These are phyloP conservation scores for Ophiodon elongatus DNA, from an alignment of 2,113 vertebrate genomes.

Conservation along the genomic window DNA sequence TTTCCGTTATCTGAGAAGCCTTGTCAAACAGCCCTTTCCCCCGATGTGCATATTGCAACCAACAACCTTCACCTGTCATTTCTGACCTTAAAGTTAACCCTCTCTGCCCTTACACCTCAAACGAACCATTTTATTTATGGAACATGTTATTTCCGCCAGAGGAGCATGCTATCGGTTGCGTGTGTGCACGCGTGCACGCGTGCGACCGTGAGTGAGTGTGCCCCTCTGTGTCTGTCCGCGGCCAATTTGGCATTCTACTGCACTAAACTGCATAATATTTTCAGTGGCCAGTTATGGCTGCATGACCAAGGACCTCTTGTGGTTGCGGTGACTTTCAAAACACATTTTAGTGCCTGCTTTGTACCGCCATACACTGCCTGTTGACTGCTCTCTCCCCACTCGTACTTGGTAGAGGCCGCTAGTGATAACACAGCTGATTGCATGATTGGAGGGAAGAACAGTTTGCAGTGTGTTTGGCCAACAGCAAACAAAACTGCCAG, in stretches of 20 bases:
- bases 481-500: neutral
- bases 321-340: no score
- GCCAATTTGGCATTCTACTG: no score
- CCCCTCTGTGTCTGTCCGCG: neutral
- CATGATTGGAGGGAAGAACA: no score
- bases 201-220: no score
- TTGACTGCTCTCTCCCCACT: no score
- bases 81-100: neutral
- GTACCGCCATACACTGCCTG: no score
- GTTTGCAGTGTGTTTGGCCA: neutral
- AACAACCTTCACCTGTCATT: neutral
- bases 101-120: constrained; percentile 7
- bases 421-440: neutral
- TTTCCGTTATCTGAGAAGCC: neutral
- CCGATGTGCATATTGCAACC: neutral
- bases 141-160: neutral
- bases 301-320: no score
- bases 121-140: neutral
- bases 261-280: neutral
- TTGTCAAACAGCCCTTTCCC: neutral
- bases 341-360: no score
- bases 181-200: no score
- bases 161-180: neutral
- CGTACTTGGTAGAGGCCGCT: no score
- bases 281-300: neutral